Evolutionary conservation across 1,140 invertebrate genomes (phyloP).

Genomic region (Zaprionus vittiger): DNA sequence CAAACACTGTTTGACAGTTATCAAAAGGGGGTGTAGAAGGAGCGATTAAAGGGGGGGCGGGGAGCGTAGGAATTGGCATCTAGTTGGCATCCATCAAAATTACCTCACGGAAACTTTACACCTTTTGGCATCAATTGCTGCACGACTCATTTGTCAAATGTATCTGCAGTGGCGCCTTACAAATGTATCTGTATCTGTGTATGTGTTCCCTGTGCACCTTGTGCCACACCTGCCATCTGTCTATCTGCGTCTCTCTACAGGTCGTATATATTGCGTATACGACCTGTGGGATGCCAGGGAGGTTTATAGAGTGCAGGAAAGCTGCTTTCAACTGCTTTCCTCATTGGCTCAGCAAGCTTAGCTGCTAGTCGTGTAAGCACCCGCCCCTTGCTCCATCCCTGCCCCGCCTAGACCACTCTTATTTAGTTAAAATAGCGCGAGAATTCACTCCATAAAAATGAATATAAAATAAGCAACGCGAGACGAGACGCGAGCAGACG

Average conservation of each 20-base stretch:
- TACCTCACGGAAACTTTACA: conserved; percentile 47
- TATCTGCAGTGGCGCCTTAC: conserved; percentile 1
- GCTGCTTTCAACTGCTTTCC: background rate
- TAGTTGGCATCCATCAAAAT: conserved; percentile 68
- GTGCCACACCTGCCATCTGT: conserved; percentile 3
- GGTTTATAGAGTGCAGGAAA: background rate
- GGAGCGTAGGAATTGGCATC: conserved; percentile 24
- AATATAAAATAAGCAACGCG: background rate
- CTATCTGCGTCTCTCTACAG: conserved; percentile 11
- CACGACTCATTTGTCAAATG: conserved; percentile 64
- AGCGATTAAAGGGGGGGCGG: background rate
- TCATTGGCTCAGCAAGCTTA: background rate
- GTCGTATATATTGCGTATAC: conserved; percentile 5
- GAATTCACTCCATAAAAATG: conserved; percentile 10
- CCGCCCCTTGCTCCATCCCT: no score
- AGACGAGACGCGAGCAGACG: conserved; percentile 7
- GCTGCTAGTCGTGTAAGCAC: no score
- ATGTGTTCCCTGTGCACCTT: conserved; percentile 27
- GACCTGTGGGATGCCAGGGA: background rate
- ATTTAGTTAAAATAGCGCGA: conserved; percentile 19
- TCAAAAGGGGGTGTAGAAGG: conserved; percentile 40
- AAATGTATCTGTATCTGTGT: conserved; percentile 24
- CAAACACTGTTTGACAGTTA: conserved; percentile 71
- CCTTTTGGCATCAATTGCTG: conserved; percentile 36
- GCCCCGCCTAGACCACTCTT: background rate